phyloP scores from a whole-genome alignment of 2,797 vertebrate species.

The Pangasius macronema region DNA sequence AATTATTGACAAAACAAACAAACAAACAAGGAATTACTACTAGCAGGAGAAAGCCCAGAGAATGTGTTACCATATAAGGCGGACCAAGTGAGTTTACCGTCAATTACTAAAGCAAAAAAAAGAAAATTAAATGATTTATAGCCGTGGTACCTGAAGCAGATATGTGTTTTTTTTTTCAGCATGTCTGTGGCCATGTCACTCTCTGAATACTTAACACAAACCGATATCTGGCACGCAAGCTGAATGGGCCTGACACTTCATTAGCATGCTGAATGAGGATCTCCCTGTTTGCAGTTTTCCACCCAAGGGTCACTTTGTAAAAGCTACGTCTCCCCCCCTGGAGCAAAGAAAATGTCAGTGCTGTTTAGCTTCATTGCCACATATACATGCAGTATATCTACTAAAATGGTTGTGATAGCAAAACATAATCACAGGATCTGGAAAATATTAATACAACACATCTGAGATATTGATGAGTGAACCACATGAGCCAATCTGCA shows the following conservation, averaged over 20 bases:
- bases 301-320: constrained; percentile 28
- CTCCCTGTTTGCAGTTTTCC: background rate
- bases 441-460: background rate
- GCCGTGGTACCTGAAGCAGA: background rate
- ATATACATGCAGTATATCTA: background rate
- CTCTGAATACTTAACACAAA: background rate
- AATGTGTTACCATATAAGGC: background rate
- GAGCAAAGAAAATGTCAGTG: constrained; percentile 20
- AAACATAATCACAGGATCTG: constrained; percentile 5
- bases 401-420: constrained; percentile 1
- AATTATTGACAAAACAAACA: background rate
- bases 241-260: background rate
- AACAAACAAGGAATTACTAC: background rate
- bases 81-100: background rate
- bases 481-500: constrained; percentile 7
- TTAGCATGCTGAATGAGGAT: constrained; percentile 29
- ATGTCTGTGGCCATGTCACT: background rate
- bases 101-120: background rate
- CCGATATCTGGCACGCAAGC: constrained; percentile 9
- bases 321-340: background rate
- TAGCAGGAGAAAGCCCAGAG: background rate
- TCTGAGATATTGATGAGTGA: background rate
- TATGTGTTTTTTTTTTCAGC: background rate
- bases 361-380: background rate
- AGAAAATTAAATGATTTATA: background rate